Conservation (phyloP, 2,888 invertebrate species). For the Epicampocera succincta region DNA sequence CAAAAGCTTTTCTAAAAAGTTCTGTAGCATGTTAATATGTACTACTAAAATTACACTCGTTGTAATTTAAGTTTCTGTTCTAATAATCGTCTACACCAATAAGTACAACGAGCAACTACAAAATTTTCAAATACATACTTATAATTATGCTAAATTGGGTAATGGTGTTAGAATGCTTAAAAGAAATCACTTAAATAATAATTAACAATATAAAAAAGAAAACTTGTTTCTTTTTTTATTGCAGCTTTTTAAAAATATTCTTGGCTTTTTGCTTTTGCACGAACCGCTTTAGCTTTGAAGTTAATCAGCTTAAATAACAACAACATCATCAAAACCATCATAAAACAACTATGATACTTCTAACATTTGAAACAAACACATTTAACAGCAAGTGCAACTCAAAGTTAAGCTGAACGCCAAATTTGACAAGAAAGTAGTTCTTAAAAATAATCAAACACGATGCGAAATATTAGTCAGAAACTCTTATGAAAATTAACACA, state of each 20-base stretch:
- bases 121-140: not conserved
- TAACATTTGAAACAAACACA: constrained; percentile 17
- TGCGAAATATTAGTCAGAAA: constrained; percentile 33
- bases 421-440: constrained; percentile 36
- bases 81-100: constrained; percentile 36
- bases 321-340: constrained; percentile 31
- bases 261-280: constrained; percentile 11
- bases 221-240: constrained; percentile 38
- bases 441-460: constrained; percentile 18
- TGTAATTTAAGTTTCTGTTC: constrained; percentile 49
- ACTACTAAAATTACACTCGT: not conserved
- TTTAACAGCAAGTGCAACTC: constrained; percentile 4
- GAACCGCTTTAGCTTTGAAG: constrained; percentile 41
- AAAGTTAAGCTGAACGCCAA: not conserved
- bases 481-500: not conserved
- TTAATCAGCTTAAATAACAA: constrained; percentile 54
- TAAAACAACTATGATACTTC: constrained; percentile 2
- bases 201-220: constrained; percentile 19
- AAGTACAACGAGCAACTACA: constrained; percentile 1
- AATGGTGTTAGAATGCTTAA: constrained; percentile 47
- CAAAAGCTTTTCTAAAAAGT: not conserved
- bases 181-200: constrained; percentile 27
- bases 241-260: constrained; percentile 45
- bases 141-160: constrained; percentile 44
- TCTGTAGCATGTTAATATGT: not conserved